Evolutionary conservation across 2,888 invertebrate species (phyloP).

Genomic region (Idaea straminata): DNA sequence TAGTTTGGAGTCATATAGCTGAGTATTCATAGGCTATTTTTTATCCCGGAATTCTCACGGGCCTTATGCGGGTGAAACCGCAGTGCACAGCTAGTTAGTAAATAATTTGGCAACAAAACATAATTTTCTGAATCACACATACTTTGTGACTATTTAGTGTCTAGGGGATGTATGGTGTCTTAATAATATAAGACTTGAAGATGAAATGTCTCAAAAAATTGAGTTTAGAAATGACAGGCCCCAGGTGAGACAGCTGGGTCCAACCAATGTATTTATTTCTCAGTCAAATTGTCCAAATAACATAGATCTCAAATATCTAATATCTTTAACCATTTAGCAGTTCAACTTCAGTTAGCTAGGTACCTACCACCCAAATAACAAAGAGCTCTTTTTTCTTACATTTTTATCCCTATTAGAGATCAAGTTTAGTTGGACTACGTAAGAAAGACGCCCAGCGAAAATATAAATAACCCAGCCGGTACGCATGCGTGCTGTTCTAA

Average conservation of each 20-base stretch:
- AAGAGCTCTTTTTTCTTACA: slow-evolving; percentile 9
- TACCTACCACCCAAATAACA: slow-evolving; percentile 11
- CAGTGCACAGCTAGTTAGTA: too few relatives aligned
- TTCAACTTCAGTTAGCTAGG: background rate
- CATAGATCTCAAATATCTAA: slow-evolving; percentile 14
- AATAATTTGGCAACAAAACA: too few relatives aligned
- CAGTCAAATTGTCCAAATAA: slow-evolving; percentile 41
- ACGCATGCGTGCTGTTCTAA: slow-evolving; percentile 56
- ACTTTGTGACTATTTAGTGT: too few relatives aligned
- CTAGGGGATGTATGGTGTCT: too few relatives aligned
- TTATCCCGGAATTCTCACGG: too few relatives aligned
- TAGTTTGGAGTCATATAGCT: too few relatives aligned
- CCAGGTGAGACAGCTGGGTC: slow-evolving; percentile 38
- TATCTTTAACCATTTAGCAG: background rate
- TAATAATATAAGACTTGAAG: background rate
- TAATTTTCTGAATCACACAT: too few relatives aligned
- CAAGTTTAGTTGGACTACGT: slow-evolving; percentile 37
- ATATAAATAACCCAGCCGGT: slow-evolving; percentile 59
- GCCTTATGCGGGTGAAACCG: too few relatives aligned
- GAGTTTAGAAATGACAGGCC: slow-evolving; percentile 5
- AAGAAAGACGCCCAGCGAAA: slow-evolving; percentile 54
- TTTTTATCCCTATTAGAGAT: slow-evolving; percentile 22
- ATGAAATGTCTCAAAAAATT: background rate
- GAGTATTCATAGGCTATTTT: too few relatives aligned
- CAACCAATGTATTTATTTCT: slow-evolving; percentile 40